Evolutionary conservation across 2,888 invertebrate species (phyloP), one percentile per base, ranked within the genome.

Genomic region (Polyploca ridens): DNA sequence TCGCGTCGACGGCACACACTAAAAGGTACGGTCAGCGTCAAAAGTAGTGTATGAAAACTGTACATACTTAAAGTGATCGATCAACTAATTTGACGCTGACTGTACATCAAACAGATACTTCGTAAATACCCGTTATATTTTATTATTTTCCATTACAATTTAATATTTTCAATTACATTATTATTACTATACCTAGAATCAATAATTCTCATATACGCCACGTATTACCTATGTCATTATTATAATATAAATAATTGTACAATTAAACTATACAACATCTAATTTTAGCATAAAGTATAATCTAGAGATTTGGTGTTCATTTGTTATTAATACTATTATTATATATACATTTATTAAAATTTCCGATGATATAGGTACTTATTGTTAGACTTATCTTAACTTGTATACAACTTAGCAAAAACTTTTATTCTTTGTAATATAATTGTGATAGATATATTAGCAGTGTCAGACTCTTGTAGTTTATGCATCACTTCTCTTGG

Each of bases 281-380:
- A 71, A 64, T 66, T 64, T 65, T 62, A 64, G 64, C 68, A 66
- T 62, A 72, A 63, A 19, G 1, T 64, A 70, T 61, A 67, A 66
- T 65, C 74, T 76, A 76, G 69, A 69, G 74, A 72, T 78, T 84
- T 84, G 84, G 84, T 84, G 84, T 84, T 84, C 81, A 83, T 77
- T 41, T 71, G 77, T 77, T 70, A 69, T 38, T 68, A 76, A 75
- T 35, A 61, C 27, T 5, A 33, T 62, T 58, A 11, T 46, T 62
- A 60, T 44, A 14, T 44, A 64, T 59, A 44, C 46, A 19, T 38
- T 27, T 46, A 27, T 27, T 44, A 46, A 27, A 49, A 5, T 7
- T 14, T 16, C 49, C 16, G 8, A 16, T 49, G n/a, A 49, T 38
- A 38, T 10, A 38, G 7, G 3, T 19, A 19, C 49, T 8, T n/a